Base-by-base conservation (phyloP, 2,113 vertebrate species). In the Dasyprocta punctata region DNA sequence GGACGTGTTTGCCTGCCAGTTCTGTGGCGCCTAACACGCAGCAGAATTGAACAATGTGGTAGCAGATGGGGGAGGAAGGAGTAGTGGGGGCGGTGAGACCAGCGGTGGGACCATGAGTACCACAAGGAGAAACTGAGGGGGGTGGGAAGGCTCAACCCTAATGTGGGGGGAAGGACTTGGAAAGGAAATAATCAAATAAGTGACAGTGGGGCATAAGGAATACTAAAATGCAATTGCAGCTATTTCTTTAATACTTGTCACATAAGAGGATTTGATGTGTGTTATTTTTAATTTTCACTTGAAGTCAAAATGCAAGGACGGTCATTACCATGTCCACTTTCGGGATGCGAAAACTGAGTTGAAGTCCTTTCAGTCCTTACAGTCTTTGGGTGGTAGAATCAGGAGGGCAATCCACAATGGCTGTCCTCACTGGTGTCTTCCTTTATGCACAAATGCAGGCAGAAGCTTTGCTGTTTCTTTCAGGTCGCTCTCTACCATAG, bases 381-480 rank as follows among this genome's bases (percentile, higher is more conserved):
- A 86, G 44, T 5, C 36, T 3, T 38, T 10, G 1, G 26, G 47
- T 1, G 20, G 30, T 0, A 0, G 38, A 8, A 36, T 30, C 10
- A n/a, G 16, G 9, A 1, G 22, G n/a, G 52, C 54, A 1, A 1
- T 16, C 38, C 28, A 4, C 4, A 36, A 24, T 17, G 0, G 67
- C 12, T 33, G 7, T 20, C 0, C 44, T 0, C 1, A 9, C 61
- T 3, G 17, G 38, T 20, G 4, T 13, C 2, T 5, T 19, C 38
- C 26, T 63, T 81, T 20, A 7, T 0, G 13, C 6, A 5, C 7
- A 60, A 33, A 14, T 8, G 2, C 2, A 19, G 1, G 16, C 22
- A 60, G 30, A 85, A 24, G 1, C 7, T 41, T 13, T 4, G 3
- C 41, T 16, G 12, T 16, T 28, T 38, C 2, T 16, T 28, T 38